These are phyloP conservation scores for Bombus sylvicola DNA, from an alignment of 1,140 invertebrate species.

Conservation along the genomic window DNA sequence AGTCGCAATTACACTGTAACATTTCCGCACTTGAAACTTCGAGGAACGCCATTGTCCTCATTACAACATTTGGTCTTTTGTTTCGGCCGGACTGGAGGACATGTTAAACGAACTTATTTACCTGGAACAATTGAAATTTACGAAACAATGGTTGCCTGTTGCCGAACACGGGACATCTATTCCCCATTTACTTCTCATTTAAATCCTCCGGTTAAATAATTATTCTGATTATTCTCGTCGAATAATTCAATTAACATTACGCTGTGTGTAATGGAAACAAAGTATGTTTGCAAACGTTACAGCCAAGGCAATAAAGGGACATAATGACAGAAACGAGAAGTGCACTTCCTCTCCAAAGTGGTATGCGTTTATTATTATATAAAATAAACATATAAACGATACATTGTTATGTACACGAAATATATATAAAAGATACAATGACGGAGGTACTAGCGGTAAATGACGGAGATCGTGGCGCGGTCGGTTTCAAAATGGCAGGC, in stretches of 20 bases:
- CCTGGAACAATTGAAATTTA: constrained; percentile 25
- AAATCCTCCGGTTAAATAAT: not conserved
- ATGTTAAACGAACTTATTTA: constrained; percentile 26
- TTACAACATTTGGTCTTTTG: constrained; percentile 15
- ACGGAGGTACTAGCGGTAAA: constrained; percentile 75
- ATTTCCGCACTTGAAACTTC: constrained; percentile 25
- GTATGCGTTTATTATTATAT: constrained; percentile 71
- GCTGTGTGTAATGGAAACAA: not conserved
- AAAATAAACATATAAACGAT: constrained; percentile 56
- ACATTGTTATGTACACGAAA: constrained; percentile 24
- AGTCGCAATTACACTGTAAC: constrained; percentile 11
- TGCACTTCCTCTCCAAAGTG: constrained; percentile 44
- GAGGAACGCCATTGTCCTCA: constrained; percentile 11
- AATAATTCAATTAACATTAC: not conserved
- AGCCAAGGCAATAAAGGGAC: too few species aligned
- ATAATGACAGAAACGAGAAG: not conserved
- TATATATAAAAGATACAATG: constrained; percentile 23
- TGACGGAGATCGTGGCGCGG: constrained; percentile 74
- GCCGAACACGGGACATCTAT: too few species aligned
- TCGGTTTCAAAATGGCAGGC: constrained; percentile 61
- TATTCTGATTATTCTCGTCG: not conserved
- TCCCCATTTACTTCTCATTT: not conserved
- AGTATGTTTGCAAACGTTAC: not conserved
- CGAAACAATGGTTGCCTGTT: not conserved
- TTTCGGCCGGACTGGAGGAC: not conserved